These are phyloP conservation scores for Pandemis corylana DNA, from an alignment of 2,888 invertebrate species.

Conservation along the genomic window DNA sequence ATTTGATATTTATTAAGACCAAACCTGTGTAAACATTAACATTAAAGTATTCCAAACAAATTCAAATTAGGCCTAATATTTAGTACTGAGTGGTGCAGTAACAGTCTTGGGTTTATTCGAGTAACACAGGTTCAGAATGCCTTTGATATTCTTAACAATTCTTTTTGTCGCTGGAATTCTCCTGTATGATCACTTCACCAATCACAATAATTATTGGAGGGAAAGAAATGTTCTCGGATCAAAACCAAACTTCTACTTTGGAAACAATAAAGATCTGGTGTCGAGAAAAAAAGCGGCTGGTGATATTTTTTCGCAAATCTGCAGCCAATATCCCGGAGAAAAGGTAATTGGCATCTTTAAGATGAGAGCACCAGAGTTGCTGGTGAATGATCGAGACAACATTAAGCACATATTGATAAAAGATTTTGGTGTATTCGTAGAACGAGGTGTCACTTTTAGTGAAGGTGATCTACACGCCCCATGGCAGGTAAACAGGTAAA, in stretches of 20 bases:
- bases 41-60: no score
- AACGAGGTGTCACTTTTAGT: conserved; percentile 37
- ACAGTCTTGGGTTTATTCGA: no score
- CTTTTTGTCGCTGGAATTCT: no score
- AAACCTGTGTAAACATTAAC: no score
- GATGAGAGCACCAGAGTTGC: conserved; percentile 39
- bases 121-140: no score
- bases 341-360: conserved; percentile 51
- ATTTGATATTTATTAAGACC: no score
- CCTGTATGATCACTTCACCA: conserved; percentile 46
- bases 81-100: no score
- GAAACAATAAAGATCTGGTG: conserved; percentile 47
- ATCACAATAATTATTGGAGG: conserved; percentile 48
- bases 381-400: conserved; percentile 45
- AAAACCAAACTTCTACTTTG: conserved; percentile 49
- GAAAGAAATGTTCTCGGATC: conserved; percentile 49
- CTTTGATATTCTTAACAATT: no score
- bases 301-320: conserved; percentile 46
- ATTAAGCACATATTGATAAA: conserved; percentile 46
- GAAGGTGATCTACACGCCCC: conserved; percentile 23
- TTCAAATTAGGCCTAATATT: no score
- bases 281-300: conserved; percentile 43
- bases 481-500: no score
- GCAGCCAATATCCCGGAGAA: conserved; percentile 49
- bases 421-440: conserved; percentile 44